A percentile compares a stretch with the other conserved stretches of the same genome.
phyloP scores from a whole-genome alignment of 2,888 invertebrate species.

The Strigamia maritima region DNA sequence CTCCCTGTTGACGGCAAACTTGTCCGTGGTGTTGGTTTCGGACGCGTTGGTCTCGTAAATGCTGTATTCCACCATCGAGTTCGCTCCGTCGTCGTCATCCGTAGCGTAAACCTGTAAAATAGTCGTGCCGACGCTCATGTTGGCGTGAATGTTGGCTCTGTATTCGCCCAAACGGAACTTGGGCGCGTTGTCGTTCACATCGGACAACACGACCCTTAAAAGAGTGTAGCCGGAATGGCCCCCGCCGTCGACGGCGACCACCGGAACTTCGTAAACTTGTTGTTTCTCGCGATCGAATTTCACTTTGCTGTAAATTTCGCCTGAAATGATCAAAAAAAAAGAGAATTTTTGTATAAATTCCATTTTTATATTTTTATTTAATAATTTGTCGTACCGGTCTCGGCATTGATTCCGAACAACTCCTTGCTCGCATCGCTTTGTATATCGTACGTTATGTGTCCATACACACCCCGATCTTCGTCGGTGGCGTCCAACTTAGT shows the following conservation, averaged over 20 bases:
- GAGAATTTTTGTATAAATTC: not conserved
- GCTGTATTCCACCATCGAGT: constrained; percentile 70
- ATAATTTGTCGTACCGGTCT: too few relatives aligned
- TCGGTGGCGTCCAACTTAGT: constrained; percentile 76
- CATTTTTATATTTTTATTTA: constrained; percentile 50
- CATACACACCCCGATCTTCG: constrained; percentile 70
- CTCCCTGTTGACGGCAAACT: constrained; percentile 70
- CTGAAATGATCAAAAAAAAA: constrained; percentile 44
- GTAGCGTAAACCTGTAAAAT: constrained; percentile 60
- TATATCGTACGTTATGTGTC: constrained; percentile 61
- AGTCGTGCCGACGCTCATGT: constrained; percentile 49
- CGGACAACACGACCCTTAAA: constrained; percentile 71
- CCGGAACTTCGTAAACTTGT: constrained; percentile 49
- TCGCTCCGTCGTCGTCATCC: constrained; percentile 74
- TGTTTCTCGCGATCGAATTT: constrained; percentile 51
- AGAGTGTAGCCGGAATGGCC: constrained; percentile 54
- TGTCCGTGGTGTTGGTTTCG: constrained; percentile 60
- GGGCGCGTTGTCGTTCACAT: constrained; percentile 89
- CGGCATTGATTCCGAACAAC: constrained; percentile 53
- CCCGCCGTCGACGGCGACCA: constrained; percentile 53
- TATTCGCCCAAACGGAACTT: constrained; percentile 62
- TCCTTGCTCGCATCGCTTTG: constrained; percentile 51
- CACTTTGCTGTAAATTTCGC: constrained; percentile 49
- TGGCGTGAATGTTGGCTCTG: constrained; percentile 51
- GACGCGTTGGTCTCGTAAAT: constrained; percentile 67